phyloP scores from a whole-genome alignment of 2,888 invertebrate species.

The Tenodera sinensis region DNA sequence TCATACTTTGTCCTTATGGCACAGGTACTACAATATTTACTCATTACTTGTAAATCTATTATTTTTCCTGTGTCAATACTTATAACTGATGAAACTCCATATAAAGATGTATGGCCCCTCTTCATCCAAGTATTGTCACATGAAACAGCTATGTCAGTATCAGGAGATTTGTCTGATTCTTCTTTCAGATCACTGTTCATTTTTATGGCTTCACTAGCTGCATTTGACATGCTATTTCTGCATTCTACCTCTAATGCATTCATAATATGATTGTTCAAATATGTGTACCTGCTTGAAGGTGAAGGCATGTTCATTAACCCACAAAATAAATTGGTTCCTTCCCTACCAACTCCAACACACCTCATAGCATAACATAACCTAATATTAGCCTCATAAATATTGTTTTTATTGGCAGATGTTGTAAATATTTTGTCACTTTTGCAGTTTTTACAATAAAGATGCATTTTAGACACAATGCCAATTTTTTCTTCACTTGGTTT shows the following conservation, averaged over 20 bases:
- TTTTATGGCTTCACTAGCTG: not conserved
- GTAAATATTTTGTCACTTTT: not conserved
- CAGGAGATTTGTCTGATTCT: too few species aligned
- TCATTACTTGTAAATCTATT: not conserved
- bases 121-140: not conserved
- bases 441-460: too few species aligned
- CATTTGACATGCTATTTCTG: not conserved
- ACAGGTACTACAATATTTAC: not conserved
- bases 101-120: too few species aligned
- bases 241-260: too few species aligned
- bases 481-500: too few species aligned
- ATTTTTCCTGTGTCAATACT: not conserved
- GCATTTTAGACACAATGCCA: too few species aligned
- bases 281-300: too few species aligned
- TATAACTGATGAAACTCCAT: not conserved
- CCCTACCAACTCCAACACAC: too few species aligned
- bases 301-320: too few species aligned
- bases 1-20: not conserved
- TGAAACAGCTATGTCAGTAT: not conserved
- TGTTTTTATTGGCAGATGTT: not conserved
- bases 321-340: too few species aligned
- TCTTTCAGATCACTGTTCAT: too few species aligned
- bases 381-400: not conserved
- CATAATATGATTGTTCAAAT: not conserved
- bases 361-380: too few species aligned